Conservation (phyloP, 37 sponge, comb jelly and placozoan species). For the Beroe ovata region DNA sequence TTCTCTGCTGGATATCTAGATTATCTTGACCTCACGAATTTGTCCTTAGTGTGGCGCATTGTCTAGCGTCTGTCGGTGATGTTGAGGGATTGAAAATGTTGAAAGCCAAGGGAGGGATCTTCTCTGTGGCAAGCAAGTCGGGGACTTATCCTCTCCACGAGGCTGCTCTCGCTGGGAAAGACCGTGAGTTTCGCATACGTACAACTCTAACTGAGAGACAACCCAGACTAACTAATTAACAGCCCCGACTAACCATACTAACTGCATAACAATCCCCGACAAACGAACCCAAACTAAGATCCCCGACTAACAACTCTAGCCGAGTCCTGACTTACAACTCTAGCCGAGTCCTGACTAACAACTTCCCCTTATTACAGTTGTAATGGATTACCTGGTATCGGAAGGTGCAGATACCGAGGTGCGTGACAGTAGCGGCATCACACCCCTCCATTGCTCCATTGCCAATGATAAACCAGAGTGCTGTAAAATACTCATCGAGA, state of each 20-base stretch:
- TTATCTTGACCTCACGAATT: too few species aligned
- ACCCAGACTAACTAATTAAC: too few species aligned
- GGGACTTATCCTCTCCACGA: conserved; percentile 60
- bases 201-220: too few species aligned
- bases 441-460: conserved; percentile 52
- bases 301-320: too few species aligned
- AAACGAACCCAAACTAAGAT: too few species aligned
- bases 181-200: neutral
- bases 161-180: conserved; percentile 60
- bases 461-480: conserved; percentile 57
- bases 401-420: neutral
- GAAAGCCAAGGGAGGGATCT: conserved; percentile 20
- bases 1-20: too few species aligned
- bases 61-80: conserved; percentile 52
- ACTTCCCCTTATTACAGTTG: conserved; percentile 27
- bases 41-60: conserved; percentile 62
- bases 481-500: conserved; percentile 46
- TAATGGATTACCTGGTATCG: conserved; percentile 24
- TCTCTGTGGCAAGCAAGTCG: conserved; percentile 33
- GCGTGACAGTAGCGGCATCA: conserved; percentile 47
- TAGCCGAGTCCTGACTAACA: too few species aligned
- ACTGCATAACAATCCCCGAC: too few species aligned
- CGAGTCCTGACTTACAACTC: too few species aligned
- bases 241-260: too few species aligned
- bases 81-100: conserved; percentile 59